These are phyloP conservation scores for Rhopilema esculentum DNA, from an alignment of 30 jellyfish, hydroid and myxozoan species.

Conservation along the genomic window DNA sequence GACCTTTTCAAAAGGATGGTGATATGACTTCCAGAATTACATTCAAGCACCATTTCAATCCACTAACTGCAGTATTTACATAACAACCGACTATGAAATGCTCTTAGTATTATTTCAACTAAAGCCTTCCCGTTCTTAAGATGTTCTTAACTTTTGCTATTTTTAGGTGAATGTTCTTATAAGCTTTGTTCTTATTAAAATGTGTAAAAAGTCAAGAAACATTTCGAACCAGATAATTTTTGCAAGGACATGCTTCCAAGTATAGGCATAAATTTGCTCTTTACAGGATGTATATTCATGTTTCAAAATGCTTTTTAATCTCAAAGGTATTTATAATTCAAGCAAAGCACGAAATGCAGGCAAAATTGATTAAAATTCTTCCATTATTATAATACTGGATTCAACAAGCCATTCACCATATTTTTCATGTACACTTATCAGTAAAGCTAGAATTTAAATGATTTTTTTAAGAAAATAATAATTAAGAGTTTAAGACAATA, in stretches of 20 bases:
- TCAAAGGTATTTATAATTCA: neutral
- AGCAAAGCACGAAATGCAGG: neutral
- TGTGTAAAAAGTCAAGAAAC: too few relatives aligned
- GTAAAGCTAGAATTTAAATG: neutral
- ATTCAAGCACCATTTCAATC: too few relatives aligned
- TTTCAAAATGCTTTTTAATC: constrained; percentile 10
- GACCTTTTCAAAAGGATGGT: too few relatives aligned
- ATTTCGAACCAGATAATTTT: too few relatives aligned
- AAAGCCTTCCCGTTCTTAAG: too few relatives aligned
- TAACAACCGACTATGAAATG: too few relatives aligned
- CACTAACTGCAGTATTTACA: too few relatives aligned
- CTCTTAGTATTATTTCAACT: too few relatives aligned
- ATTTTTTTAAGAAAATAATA: neutral
- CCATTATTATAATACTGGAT: neutral
- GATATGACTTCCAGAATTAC: too few relatives aligned
- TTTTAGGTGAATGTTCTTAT: too few relatives aligned
- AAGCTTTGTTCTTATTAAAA: too few relatives aligned
- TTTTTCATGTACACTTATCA: neutral
- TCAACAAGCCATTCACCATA: neutral
- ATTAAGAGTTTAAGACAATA: neutral
- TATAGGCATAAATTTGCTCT: constrained; percentile 2
- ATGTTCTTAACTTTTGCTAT: too few relatives aligned
- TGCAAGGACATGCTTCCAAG: neutral
- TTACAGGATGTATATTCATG: neutral
- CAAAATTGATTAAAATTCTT: constrained; percentile 1